phyloP scores from a whole-genome alignment of 2,888 invertebrate genomes.

The Sturmia bella region DNA sequence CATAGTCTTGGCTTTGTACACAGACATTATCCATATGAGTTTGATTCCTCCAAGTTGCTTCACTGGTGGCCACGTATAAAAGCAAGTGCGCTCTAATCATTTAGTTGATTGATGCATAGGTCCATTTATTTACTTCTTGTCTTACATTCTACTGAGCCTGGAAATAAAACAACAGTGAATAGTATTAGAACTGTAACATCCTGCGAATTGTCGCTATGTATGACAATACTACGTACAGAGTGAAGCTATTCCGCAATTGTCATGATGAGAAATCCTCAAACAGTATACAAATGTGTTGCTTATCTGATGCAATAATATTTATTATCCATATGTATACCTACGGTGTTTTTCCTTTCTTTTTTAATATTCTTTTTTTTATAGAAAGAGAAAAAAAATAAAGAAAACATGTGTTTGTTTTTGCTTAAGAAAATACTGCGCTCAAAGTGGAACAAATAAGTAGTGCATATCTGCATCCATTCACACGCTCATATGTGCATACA shows the following conservation, averaged over 20 bases:
- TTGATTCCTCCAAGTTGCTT: too few relatives aligned
- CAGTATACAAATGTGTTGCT: conserved; percentile 41
- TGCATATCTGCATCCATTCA: not conserved
- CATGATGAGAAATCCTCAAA: conserved; percentile 52
- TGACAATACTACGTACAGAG: conserved; percentile 32
- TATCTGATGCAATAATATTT: conserved; percentile 41
- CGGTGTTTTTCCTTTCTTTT: conserved; percentile 40
- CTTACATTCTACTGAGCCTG: conserved; percentile 20
- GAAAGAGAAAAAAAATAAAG: conserved; percentile 8
- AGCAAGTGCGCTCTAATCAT: conserved; percentile 40
- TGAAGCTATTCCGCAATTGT: conserved; percentile 60
- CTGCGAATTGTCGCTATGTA: conserved; percentile 56
- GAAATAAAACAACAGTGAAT: conserved; percentile 12
- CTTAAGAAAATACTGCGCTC: conserved; percentile 2
- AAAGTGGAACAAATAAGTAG: conserved; percentile 5
- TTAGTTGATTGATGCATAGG: conserved; percentile 18
- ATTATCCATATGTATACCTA: conserved; percentile 41
- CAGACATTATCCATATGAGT: too few relatives aligned
- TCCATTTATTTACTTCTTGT: conserved; percentile 34
- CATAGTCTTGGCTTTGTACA: too few relatives aligned
- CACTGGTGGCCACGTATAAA: not conserved
- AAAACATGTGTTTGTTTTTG: conserved; percentile 53
- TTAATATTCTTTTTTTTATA: conserved; percentile 35
- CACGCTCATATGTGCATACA: not conserved
- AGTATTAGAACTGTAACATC: conserved; percentile 48